Percentiles rank a stretch among this genome's conserved stretches.
These are phyloP conservation scores for Jordanella pulchra DNA, from an alignment of 2,797 vertebrate genomes.

Conservation along the genomic window DNA sequence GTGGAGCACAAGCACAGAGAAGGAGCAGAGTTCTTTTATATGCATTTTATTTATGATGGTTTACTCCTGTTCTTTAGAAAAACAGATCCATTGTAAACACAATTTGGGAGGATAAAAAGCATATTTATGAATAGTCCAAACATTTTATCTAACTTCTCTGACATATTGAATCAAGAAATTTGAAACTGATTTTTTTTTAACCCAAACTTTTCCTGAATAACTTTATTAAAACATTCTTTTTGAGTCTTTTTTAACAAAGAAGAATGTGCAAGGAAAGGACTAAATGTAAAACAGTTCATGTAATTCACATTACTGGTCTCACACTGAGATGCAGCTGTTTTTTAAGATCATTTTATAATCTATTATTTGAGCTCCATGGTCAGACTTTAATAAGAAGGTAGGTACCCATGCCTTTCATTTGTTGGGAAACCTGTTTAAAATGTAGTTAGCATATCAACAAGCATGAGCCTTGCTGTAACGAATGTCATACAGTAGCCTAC, in stretches of 20 bases:
- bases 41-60: background rate
- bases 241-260: background rate
- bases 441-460: slow-evolving; percentile 6
- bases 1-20: too few relatives aligned
- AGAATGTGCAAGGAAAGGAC: background rate
- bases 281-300: background rate
- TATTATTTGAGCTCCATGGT: background rate
- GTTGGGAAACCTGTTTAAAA: background rate
- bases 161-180: background rate
- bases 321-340: background rate
- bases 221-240: background rate
- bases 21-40: background rate
- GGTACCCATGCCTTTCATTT: background rate
- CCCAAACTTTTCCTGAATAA: too few relatives aligned
- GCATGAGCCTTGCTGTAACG: background rate
- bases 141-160: background rate
- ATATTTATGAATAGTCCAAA: background rate
- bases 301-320: background rate
- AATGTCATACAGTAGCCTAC: background rate
- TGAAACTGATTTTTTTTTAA: too few relatives aligned
- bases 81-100: background rate
- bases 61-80: background rate
- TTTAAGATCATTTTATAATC: background rate
- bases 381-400: background rate
- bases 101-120: background rate